Evolutionary conservation across 2,888 invertebrate genomes (phyloP).

Genomic region (Brachynemurus nebulosus): DNA sequence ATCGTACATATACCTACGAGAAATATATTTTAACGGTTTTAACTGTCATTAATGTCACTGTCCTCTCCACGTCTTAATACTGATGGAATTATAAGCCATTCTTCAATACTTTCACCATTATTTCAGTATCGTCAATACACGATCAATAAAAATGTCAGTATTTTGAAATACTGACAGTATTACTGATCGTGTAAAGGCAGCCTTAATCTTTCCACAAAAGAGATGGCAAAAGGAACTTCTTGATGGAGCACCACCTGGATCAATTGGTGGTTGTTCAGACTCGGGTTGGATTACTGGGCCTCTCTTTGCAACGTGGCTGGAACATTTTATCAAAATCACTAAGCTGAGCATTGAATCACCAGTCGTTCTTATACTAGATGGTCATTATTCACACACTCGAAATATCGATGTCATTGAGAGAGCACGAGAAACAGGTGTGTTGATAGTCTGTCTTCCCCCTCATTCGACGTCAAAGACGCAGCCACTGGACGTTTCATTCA

Average conservation of each 20-base stretch:
- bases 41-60: no score
- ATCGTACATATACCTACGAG: no score
- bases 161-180: no score
- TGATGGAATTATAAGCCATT: no score
- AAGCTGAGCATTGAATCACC: constrained; percentile 2
- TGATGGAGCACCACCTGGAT: constrained; percentile 23
- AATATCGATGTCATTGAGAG: constrained; percentile 4
- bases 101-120: no score
- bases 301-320: constrained; percentile 24
- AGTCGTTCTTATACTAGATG: not conserved
- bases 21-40: no score
- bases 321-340: constrained; percentile 15
- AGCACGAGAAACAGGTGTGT: constrained; percentile 5
- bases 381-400: not conserved
- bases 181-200: no score
- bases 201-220: constrained; percentile 25
- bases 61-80: no score
- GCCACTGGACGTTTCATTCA: constrained; percentile 19
- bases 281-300: constrained; percentile 27
- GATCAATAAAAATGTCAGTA: no score
- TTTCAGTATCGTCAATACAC: no score
- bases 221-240: constrained; percentile 22
- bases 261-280: constrained; percentile 20
- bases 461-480: constrained; percentile 21
- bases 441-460: constrained; percentile 17